These are phyloP conservation scores for Lagocephalus sceleratus DNA, from an alignment of 2,797 vertebrate species.

Conservation along the genomic window DNA sequence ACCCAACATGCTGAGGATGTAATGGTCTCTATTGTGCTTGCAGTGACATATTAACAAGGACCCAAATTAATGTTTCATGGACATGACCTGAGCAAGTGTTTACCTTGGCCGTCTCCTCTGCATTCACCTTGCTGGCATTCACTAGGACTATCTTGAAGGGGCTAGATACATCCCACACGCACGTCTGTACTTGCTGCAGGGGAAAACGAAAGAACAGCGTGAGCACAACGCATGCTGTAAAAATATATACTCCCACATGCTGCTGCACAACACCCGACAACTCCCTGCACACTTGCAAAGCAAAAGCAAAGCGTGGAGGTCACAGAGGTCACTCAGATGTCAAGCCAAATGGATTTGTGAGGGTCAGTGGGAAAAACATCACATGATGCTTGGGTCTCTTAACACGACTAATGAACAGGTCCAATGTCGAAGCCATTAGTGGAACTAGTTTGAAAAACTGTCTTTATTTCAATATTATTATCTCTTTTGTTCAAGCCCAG, in stretches of 20 bases:
- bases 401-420: conserved; percentile 55
- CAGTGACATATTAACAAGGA: conserved; percentile 4
- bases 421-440: too few relatives aligned
- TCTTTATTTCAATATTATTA: too few relatives aligned
- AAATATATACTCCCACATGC: conserved; percentile 18
- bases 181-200: conserved; percentile 70
- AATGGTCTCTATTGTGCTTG: background rate
- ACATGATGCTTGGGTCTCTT: conserved; percentile 56
- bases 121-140: conserved; percentile 92
- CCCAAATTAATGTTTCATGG: background rate
- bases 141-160: conserved; percentile 87
- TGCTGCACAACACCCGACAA: conserved; percentile 12
- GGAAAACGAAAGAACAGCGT: conserved; percentile 34
- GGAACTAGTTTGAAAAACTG: too few relatives aligned
- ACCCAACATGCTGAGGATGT: background rate
- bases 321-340: conserved; percentile 53
- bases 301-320: conserved; percentile 37
- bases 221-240: conserved; percentile 15
- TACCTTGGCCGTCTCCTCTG: conserved; percentile 93
- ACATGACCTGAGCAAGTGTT: conserved; percentile 11
- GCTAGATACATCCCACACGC: conserved; percentile 86
- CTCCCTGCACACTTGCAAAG: background rate
- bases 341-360: conserved; percentile 56
- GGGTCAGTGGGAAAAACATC: conserved; percentile 67
- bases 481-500: too few relatives aligned